A percentile compares a stretch with the other conserved stretches of the same genome.
Conservation (phyloP, 1,140 invertebrate genomes). For the roundworm (Caenorhabditis elegans) region DNA sequence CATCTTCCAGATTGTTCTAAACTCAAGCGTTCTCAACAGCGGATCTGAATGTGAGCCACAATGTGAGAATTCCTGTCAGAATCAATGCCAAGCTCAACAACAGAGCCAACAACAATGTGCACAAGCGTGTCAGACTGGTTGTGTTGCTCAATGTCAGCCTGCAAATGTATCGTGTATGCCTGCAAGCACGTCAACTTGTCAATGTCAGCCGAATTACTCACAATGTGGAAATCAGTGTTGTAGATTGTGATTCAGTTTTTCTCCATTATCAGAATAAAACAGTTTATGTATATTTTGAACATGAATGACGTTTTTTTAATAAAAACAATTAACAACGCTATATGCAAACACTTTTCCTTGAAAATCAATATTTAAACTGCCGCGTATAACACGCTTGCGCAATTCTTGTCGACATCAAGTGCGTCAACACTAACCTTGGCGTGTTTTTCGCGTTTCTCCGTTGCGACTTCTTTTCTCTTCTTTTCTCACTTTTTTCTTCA, state of each 20-base stretch:
- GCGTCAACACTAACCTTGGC: too few species aligned
- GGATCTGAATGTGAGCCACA: neutral
- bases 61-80: neutral
- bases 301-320: neutral
- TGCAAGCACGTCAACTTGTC: neutral
- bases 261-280: neutral
- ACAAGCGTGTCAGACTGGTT: conserved; percentile 9
- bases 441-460: too few species aligned
- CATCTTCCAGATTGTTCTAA: neutral
- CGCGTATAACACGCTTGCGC: too few species aligned
- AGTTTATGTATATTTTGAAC: neutral
- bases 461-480: too few species aligned
- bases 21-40: neutral
- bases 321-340: too few species aligned
- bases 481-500: too few species aligned
- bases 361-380: too few species aligned
- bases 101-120: neutral
- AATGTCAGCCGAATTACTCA: neutral
- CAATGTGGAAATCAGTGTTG: conserved; percentile 13
- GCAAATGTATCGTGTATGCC: neutral
- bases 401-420: too few species aligned
- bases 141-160: neutral
- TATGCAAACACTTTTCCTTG: too few species aligned
- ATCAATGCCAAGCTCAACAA: conserved; percentile 4
- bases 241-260: neutral